Percentiles rank a stretch among this genome's conserved stretches.
Conservation (phyloP, 2,113 vertebrate genomes). For the Phylloscopus whistleri region DNA sequence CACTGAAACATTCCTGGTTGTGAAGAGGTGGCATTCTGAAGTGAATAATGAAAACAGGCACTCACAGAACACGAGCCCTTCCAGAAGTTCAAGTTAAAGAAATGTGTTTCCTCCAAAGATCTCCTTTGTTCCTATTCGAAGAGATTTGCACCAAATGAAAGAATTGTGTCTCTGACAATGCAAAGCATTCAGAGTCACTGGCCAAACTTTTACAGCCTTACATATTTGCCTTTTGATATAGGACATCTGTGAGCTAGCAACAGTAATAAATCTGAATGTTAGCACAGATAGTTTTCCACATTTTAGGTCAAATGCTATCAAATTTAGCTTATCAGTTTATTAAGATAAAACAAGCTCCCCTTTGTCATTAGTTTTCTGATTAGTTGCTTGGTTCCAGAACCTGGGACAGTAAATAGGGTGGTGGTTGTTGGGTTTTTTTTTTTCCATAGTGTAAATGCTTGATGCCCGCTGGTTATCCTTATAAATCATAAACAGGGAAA, state of each 20-base stretch:
- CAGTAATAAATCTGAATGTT: constrained; percentile 43
- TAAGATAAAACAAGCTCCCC: constrained; percentile 15
- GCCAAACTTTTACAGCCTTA: background rate
- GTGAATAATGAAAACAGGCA: background rate
- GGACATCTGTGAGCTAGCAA: constrained; percentile 15
- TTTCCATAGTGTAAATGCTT: background rate
- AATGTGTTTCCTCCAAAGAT: background rate
- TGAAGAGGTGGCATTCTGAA: background rate
- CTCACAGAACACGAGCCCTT: background rate
- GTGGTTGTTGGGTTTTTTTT: background rate
- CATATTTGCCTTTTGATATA: background rate
- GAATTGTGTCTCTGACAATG: background rate
- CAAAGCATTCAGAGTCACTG: background rate
- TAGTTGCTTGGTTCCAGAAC: background rate
- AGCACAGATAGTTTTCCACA: background rate
- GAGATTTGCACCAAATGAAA: constrained; percentile 3
- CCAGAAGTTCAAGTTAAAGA: background rate
- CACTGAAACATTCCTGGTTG: background rate
- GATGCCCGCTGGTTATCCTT: background rate
- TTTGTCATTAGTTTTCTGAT: background rate
- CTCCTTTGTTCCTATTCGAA: background rate
- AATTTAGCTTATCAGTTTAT: background rate
- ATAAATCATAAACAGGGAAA: background rate
- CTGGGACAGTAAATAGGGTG: background rate
- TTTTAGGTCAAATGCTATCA: constrained; percentile 43